phyloP scores from a whole-genome alignment of 2,888 invertebrate species.

The Mimumesa dahlbomi region DNA sequence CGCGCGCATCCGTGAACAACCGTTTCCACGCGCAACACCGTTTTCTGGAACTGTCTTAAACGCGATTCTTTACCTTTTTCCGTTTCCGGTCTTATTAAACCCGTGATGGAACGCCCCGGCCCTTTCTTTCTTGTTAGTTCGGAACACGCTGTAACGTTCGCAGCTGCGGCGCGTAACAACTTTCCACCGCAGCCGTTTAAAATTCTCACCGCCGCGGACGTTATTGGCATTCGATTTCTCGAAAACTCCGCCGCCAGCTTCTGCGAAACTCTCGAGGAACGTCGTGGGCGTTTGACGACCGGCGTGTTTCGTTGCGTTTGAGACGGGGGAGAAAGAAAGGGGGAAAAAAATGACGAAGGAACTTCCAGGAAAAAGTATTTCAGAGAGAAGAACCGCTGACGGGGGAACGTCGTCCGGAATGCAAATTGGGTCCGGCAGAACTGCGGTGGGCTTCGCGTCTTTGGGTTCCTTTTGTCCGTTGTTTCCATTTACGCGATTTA shows the following conservation, averaged over 20 bases:
- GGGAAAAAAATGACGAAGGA: not conserved
- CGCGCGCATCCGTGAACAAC: not conserved
- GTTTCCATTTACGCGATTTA: not conserved
- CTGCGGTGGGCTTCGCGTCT: constrained; percentile 7
- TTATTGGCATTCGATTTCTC: constrained; percentile 46
- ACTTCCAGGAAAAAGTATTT: not conserved
- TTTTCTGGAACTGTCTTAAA: not conserved
- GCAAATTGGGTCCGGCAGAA: constrained; percentile 57
- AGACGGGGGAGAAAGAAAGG: not conserved
- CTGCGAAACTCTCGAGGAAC: constrained; percentile 10
- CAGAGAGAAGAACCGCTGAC: not conserved
- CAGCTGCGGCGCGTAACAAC: constrained; percentile 22
- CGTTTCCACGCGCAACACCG: not conserved
- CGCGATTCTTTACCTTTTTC: not conserved
- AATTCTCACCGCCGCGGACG: constrained; percentile 31
- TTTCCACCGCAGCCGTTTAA: constrained; percentile 36
- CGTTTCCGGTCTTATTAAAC: constrained; percentile 8
- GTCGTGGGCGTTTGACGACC: constrained; percentile 33
- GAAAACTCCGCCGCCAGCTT: constrained; percentile 23
- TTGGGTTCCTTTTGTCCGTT: not conserved
- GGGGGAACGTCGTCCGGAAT: constrained; percentile 38
- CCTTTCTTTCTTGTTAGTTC: constrained; percentile 5
- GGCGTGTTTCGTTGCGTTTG: constrained; percentile 7
- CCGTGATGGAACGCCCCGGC: constrained; percentile 7
- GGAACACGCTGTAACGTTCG: constrained; percentile 5